Evolutionary conservation across 1,140 invertebrate species (phyloP), one percentile per base, ranked within the genome.

Genomic region (Caenorhabditis inopinata): DNA sequence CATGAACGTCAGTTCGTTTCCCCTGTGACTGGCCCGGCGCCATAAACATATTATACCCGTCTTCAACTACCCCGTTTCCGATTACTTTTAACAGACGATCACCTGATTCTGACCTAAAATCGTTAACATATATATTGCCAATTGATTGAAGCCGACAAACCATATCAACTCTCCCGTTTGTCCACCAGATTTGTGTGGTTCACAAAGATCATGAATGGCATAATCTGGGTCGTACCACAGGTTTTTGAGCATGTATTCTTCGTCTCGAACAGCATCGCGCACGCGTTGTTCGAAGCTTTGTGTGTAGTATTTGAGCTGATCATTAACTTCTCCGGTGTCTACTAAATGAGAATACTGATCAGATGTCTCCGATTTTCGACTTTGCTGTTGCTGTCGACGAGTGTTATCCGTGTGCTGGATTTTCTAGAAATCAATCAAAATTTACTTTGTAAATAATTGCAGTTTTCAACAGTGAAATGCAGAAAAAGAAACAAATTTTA

Each of bases 11-110:
- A 6, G 86, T 87, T 12, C 85, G 32, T 23, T 78, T 38, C 21
- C 87, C 85, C 73, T 79, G 42, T 29, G 51, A 27, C 79, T 87
- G 85, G 25, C 86, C 86, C 42, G 86, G 86, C 7, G 87, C 85
- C 85, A 87, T 81, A 76, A 87, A 87, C 85, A 88, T 85, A 74
- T 87, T 88, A 46, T 87, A 87, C 62, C 83, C 82, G 77, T 85
- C 82, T 73, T 83, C 79, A 5, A 85, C 84, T 5, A 85, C 80
- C 25, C 85, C 85, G 79, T 86, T 85, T n/a, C 85, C 84, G 47
- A 87, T 83, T 11, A 87, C 73, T 74, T 80, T 78, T n/a, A 87
- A 75, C 12, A 87, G 48, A 29, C 79, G 74, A 74, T 87, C 86
- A 12, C 87, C 86, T 32, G 86, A 85, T 80, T 87, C 86, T 2